A percentile compares a stretch with the other conserved stretches of the same genome.
These are phyloP conservation scores for Gambusia yucatana DNA, from an alignment of 2,797 vertebrate species.

Conservation along the genomic window DNA sequence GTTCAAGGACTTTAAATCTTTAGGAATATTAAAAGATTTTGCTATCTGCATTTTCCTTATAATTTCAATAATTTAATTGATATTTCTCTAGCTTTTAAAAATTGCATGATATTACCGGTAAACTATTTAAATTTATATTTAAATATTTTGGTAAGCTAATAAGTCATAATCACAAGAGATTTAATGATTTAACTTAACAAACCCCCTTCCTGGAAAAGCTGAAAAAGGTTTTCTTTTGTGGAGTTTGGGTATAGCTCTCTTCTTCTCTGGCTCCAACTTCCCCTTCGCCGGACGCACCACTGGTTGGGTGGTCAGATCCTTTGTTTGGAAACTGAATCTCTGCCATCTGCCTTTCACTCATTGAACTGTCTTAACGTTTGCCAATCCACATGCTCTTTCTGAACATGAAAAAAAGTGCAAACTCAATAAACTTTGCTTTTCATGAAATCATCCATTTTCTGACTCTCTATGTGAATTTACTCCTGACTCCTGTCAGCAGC, in stretches of 20 bases:
- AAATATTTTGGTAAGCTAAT: neutral
- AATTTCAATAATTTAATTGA: neutral
- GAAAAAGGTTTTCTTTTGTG: neutral
- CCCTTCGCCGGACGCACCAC: slow-evolving; percentile 13
- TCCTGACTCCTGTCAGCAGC: neutral
- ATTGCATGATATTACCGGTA: neutral
- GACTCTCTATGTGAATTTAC: neutral
- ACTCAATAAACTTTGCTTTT: neutral
- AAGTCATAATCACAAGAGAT: neutral
- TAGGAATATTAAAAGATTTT: neutral
- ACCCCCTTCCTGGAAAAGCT: neutral
- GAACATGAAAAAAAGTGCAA: neutral
- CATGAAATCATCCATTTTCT: neutral
- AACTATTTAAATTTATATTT: neutral
- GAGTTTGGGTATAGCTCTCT: neutral
- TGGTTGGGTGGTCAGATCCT: neutral
- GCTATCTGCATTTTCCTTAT: neutral
- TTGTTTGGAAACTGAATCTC: slow-evolving; percentile 9
- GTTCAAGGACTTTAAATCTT: neutral
- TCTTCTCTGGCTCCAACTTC: slow-evolving; percentile 13
- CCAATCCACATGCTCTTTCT: slow-evolving; percentile 4
- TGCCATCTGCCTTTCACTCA: slow-evolving; percentile 8
- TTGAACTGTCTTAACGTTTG: neutral
- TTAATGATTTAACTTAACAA: neutral
- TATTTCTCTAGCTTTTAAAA: neutral